phyloP scores from a whole-genome alignment of 1,140 invertebrate species.

The Sinella curviseta region DNA sequence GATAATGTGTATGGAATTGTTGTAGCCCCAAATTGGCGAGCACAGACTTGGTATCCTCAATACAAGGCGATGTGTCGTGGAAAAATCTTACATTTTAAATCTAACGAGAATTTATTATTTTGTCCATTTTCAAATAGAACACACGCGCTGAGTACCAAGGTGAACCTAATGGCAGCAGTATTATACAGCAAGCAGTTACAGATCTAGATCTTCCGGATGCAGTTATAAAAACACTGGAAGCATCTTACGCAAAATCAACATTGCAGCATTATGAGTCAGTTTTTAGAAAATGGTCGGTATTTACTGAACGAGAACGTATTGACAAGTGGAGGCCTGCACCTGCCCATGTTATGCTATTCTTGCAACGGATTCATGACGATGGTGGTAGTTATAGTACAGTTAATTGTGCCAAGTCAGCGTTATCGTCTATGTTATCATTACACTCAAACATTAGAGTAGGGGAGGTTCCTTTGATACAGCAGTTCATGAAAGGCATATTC shows the following conservation, averaged over 20 bases:
- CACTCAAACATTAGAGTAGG: background rate
- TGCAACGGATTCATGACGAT: background rate
- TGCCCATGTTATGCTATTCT: background rate
- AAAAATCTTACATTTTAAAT: background rate
- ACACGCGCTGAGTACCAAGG: background rate
- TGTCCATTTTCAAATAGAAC: background rate
- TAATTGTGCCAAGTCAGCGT: slow-evolving; percentile 15
- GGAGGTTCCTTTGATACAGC: background rate
- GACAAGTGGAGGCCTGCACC: too few species aligned
- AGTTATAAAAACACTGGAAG: background rate
- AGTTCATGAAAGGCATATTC: slow-evolving; percentile 16
- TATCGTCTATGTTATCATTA: background rate
- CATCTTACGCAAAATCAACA: background rate
- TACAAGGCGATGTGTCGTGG: background rate
- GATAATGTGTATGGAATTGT: background rate
- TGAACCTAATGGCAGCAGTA: slow-evolving; percentile 1
- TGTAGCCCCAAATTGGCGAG: slow-evolving; percentile 14
- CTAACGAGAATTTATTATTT: background rate
- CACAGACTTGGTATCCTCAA: slow-evolving; percentile 29
- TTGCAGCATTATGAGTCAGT: background rate
- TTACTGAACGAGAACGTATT: too few species aligned
- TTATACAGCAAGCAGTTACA: background rate
- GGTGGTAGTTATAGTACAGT: background rate
- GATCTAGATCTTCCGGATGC: background rate
- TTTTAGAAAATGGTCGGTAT: slow-evolving; percentile 9